Evolutionary conservation across 2,113 vertebrate genomes (phyloP).

Genomic region (Lichenostomus cassidix): DNA sequence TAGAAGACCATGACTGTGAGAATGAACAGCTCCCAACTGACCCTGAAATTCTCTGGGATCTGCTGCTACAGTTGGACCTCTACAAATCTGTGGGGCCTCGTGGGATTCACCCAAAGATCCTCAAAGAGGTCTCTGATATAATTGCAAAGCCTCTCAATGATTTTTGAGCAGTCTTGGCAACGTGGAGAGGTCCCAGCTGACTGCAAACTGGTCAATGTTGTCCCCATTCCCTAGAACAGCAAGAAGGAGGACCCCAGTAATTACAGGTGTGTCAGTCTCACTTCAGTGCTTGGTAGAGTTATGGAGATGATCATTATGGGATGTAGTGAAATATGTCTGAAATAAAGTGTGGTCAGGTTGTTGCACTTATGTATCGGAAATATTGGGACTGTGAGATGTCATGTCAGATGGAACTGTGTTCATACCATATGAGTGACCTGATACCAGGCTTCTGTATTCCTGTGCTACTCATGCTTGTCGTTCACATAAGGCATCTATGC

Average conservation of each 20-base stretch:
- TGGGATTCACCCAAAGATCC: neutral
- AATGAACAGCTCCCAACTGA: neutral
- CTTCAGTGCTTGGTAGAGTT: neutral
- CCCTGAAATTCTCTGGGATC: neutral
- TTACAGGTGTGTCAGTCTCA: neutral
- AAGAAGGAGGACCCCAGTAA: neutral
- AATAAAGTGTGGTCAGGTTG: neutral
- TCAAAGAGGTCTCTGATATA: neutral
- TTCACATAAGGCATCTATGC: neutral
- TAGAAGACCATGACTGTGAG: accelerated
- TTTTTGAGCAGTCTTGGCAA: neutral
- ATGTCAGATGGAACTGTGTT: neutral
- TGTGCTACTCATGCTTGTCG: neutral
- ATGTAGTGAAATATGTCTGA: neutral
- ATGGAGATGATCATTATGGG: neutral
- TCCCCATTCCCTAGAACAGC: neutral
- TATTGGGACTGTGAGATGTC: neutral
- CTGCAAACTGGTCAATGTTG: accelerated
- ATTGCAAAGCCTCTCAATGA: neutral
- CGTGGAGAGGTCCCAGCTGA: neutral
- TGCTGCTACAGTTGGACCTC: neutral
- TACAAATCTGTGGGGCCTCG: neutral
- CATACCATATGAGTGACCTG: neutral
- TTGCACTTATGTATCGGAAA: neutral
- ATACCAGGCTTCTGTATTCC: neutral